Evolutionary conservation across 2,797 vertebrate genomes (phyloP), one percentile per base, ranked within the genome.

Genomic region (Syngnathus rostellatus): DNA sequence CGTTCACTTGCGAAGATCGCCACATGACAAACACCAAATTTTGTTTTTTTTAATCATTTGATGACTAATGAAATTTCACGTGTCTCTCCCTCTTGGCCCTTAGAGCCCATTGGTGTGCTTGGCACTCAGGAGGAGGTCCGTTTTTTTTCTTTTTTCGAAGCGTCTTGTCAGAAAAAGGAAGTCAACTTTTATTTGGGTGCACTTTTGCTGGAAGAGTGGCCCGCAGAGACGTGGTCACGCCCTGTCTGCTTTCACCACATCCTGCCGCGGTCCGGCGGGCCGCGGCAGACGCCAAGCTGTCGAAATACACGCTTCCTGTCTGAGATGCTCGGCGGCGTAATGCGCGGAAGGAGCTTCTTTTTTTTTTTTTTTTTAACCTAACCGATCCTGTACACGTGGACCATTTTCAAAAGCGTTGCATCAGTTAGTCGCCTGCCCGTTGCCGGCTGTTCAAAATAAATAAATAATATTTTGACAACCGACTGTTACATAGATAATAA

Each of bases 171-270:
- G 31, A 57, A 71, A 48, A 67, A 80, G 82, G 82, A 85, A 83
- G 85, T 83, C 72, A 77, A 79, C 73, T 85, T 31, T 77, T 82
- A 78, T 84, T 83, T 80, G 79, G 75, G 76, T 74, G 69, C 66
- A 62, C 73, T 79, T 80, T 77, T 58, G 75, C 71, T 74, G 68
- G 54, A 69, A 76, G 73, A 68, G 57, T 61, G 71, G 73, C 60
- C 53, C 17, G 63, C 64, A 80, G 38, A 72, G 25, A 50, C 76
- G 61, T 65, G 69, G 84, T 83, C 83, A 86, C 86, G 62, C 86
- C 84, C 83, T 73, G 86, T 88, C 88, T 88, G 84, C 81, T 83
- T 83, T 81, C 74, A 86, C 88, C 87, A 87, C 88, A 90, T 90
- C 89, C 87, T 89, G 86, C 75, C 79, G 75, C 75, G 72, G 73